These are phyloP conservation scores for Xestia c-nigrum DNA, from an alignment of 2,888 invertebrate genomes.

Conservation along the genomic window DNA sequence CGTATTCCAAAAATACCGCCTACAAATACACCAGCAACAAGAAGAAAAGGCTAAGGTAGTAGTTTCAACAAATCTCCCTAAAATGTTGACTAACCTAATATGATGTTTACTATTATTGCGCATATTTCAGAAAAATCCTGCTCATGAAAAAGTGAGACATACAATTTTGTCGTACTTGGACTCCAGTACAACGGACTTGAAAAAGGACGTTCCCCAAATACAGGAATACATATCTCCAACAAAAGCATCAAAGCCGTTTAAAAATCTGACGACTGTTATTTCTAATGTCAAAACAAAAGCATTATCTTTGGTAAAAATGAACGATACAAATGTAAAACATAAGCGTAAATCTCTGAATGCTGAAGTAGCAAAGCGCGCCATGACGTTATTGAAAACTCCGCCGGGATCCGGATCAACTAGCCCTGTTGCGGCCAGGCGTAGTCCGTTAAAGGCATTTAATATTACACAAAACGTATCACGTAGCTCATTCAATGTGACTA, in stretches of 20 bases:
- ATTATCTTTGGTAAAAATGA: conserved; percentile 86
- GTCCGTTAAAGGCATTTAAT: conserved; percentile 58
- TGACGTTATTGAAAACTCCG: conserved; percentile 80
- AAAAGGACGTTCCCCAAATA: conserved; percentile 67
- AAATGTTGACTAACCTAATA: not conserved
- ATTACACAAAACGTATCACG: conserved; percentile 31
- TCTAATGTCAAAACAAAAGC: conserved; percentile 90
- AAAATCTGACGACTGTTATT: conserved; percentile 85
- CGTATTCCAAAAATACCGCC: conserved; percentile 90
- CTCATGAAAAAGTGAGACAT: conserved; percentile 85
- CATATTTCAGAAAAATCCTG: conserved; percentile 86
- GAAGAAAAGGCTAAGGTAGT: conserved; percentile 91
- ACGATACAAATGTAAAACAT: conserved; percentile 73
- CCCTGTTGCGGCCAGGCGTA: conserved; percentile 66
- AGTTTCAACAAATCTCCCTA: not conserved
- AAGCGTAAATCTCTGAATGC: conserved; percentile 72
- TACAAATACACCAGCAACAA: conserved; percentile 90
- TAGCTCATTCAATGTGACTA: conserved; percentile 22
- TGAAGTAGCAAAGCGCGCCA: conserved; percentile 78
- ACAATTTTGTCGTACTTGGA: conserved; percentile 86
- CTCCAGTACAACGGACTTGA: conserved; percentile 75
- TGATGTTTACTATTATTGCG: not conserved
- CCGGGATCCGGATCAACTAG: conserved; percentile 78
- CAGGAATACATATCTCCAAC: conserved; percentile 79
- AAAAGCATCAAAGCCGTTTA: conserved; percentile 75